Evolutionary conservation across 2,888 invertebrate genomes (phyloP).

Genomic region (Rosalia funebris): DNA sequence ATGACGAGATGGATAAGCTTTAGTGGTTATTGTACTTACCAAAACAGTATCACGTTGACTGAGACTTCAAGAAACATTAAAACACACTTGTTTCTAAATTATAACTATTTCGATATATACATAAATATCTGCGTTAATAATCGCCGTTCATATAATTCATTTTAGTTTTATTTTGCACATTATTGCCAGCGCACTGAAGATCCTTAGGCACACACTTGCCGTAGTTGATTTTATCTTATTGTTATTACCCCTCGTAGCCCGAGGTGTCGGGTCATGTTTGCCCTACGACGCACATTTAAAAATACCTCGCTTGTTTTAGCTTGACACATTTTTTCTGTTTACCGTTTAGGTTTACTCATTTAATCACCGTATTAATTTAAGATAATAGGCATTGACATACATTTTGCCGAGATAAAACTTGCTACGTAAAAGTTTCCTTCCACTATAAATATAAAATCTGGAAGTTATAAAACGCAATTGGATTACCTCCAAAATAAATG

Average conservation of each 20-base stretch:
- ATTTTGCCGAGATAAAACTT: slow-evolving; percentile 4
- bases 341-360: neutral
- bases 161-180: too few relatives aligned
- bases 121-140: too few relatives aligned
- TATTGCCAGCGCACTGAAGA: too few relatives aligned
- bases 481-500: slow-evolving; percentile 8
- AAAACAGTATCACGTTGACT: too few relatives aligned
- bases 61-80: too few relatives aligned
- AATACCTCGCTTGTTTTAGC: neutral
- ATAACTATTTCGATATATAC: too few relatives aligned
- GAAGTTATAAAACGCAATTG: slow-evolving; percentile 12
- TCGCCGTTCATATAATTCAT: too few relatives aligned
- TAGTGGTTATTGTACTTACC: too few relatives aligned
- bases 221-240: too few relatives aligned
- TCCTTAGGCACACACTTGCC: too few relatives aligned
- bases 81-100: too few relatives aligned
- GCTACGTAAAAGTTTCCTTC: neutral
- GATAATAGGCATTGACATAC: slow-evolving; percentile 19
- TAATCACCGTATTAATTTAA: slow-evolving; percentile 10
- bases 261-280: neutral
- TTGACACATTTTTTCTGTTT: slow-evolving; percentile 16
- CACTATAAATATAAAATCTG: slow-evolving; percentile 12
- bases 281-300: neutral
- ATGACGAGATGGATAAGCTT: too few relatives aligned
- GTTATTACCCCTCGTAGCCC: neutral